Conservation (phyloP, 2,888 invertebrate genomes). For the Parascotia fuliginaria region DNA sequence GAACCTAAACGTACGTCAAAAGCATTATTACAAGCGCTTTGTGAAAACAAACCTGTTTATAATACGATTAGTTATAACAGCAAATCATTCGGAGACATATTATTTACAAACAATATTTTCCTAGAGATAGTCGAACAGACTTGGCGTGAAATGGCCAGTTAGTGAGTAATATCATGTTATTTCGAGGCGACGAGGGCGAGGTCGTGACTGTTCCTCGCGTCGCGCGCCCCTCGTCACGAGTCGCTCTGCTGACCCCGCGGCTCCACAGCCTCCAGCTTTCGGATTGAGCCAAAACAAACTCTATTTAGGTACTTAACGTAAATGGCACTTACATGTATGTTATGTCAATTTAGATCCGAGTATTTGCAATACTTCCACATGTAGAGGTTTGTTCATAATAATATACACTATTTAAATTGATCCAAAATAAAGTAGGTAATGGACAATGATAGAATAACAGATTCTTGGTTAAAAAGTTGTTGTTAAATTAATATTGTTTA, state of each 20-base stretch:
- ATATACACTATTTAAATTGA: too few species aligned
- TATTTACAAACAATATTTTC: conserved; percentile 44
- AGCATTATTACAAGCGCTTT: too few species aligned
- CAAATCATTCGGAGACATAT: conserved; percentile 30
- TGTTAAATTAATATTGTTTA: too few species aligned
- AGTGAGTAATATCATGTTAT: conserved; percentile 83
- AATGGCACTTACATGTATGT: conserved; percentile 28
- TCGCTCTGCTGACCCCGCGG: conserved; percentile 77
- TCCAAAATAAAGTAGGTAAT: too few species aligned
- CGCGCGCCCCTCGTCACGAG: conserved; percentile 76
- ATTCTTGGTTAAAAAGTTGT: too few species aligned
- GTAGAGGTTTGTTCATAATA: too few species aligned
- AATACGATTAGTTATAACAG: neutral
- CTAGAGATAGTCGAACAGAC: conserved; percentile 61
- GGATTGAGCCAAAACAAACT: conserved; percentile 42
- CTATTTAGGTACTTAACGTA: conserved; percentile 45
- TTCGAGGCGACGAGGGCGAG: conserved; percentile 73
- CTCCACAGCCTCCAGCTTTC: conserved; percentile 62
- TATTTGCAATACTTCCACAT: too few species aligned
- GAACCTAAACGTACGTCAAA: too few species aligned
- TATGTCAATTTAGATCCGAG: conserved; percentile 12
- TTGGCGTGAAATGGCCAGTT: conserved; percentile 83
- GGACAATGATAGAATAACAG: too few species aligned
- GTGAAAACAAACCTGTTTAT: neutral
- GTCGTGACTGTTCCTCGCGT: conserved; percentile 70